phyloP scores from a whole-genome alignment of 2,113 vertebrate species.

The Ceyx cyanopectus region DNA sequence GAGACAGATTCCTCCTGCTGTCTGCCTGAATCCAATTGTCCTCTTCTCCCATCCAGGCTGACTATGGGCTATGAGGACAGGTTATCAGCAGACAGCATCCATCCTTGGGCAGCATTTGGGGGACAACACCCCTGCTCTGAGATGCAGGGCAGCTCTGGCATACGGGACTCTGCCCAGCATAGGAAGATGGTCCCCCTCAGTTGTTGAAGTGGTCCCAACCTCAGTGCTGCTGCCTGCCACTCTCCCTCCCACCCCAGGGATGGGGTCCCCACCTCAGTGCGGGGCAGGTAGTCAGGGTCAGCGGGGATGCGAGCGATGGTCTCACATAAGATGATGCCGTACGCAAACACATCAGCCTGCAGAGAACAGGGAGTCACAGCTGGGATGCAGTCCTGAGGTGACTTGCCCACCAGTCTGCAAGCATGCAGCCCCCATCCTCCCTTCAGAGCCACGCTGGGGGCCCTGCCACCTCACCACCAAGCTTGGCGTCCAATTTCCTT shows the following conservation, averaged over 20 bases:
- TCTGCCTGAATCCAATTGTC: neutral
- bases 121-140: neutral
- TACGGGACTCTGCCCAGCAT: fast-evolving
- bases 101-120: fast-evolving
- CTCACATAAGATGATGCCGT: conserved; percentile 94
- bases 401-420: neutral
- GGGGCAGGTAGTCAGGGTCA: conserved; percentile 92
- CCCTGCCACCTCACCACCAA: fast-evolving
- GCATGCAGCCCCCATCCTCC: neutral
- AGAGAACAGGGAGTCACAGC: neutral
- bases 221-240: fast-evolving
- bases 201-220: neutral
- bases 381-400: fast-evolving
- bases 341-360: conserved; percentile 88
- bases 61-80: neutral
- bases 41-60: neutral
- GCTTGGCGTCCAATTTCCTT: neutral
- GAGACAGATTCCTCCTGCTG: neutral
- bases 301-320: conserved; percentile 92
- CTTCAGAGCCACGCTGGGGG: fast-evolving
- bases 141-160: neutral
- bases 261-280: conserved; percentile 85
- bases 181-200: neutral
- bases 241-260: neutral
- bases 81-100: neutral